These are phyloP conservation scores for Drosophila leontia DNA, from an alignment of 1,140 invertebrate genomes.

Conservation along the genomic window DNA sequence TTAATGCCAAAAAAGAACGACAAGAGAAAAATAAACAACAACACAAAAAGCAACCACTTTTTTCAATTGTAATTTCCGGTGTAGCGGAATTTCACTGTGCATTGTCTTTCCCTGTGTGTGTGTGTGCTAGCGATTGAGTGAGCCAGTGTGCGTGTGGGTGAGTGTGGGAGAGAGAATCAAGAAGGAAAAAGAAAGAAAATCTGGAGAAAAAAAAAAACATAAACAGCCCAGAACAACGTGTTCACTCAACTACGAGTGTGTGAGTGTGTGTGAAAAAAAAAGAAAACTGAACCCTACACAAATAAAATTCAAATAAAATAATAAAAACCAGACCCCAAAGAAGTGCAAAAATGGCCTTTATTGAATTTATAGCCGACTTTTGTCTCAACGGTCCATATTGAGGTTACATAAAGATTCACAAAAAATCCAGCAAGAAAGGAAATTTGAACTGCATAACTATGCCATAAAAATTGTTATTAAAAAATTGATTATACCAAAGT, in stretches of 20 bases:
- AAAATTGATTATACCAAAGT: neutral
- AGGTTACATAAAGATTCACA: conserved; percentile 57
- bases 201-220: conserved; percentile 54
- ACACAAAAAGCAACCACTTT: conserved; percentile 53
- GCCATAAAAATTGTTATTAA: conserved; percentile 1
- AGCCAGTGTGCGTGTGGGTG: neutral
- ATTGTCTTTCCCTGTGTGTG: conserved; percentile 29
- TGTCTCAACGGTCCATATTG: conserved; percentile 43
- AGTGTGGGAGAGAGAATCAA: conserved; percentile 40
- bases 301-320: conserved; percentile 35
- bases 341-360: conserved; percentile 44
- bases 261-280: conserved; percentile 10
- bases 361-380: conserved; percentile 54
- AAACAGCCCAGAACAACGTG: conserved; percentile 67
- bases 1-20: conserved; percentile 29
- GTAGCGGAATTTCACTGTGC: conserved; percentile 75
- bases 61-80: conserved; percentile 82
- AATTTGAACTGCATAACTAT: conserved; percentile 14
- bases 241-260: conserved; percentile 5
- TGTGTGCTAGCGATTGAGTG: conserved; percentile 8
- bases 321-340: conserved; percentile 16
- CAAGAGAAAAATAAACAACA: conserved; percentile 34
- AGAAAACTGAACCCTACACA: conserved; percentile 31
- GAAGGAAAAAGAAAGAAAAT: conserved; percentile 41
- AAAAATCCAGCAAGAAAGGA: neutral